These are phyloP conservation scores for Anguilla marmorata DNA, from an alignment of 2,797 vertebrate genomes.

Conservation along the genomic window DNA sequence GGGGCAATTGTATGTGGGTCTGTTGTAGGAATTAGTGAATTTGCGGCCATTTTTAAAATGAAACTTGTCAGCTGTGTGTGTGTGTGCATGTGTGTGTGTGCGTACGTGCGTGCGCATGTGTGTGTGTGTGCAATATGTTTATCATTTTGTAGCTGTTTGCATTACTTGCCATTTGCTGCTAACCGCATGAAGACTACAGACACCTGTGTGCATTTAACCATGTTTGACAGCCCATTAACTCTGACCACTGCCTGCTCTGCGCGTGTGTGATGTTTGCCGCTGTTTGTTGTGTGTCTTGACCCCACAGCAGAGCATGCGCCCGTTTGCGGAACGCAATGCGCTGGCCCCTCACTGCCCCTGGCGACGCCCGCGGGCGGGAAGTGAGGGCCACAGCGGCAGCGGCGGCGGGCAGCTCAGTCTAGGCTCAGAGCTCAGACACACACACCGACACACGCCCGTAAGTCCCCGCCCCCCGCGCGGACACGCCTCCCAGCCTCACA, in stretches of 20 bases:
- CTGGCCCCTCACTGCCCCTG: conserved; percentile 74
- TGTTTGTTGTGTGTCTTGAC: conserved; percentile 78
- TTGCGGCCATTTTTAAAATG: neutral
- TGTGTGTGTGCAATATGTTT: neutral
- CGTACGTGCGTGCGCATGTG: neutral
- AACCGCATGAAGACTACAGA: conserved; percentile 31
- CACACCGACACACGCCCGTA: conserved; percentile 84
- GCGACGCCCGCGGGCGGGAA: conserved; percentile 74
- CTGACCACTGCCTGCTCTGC: conserved; percentile 22
- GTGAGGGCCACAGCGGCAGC: conserved; percentile 76
- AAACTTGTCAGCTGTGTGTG: neutral
- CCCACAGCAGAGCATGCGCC: conserved; percentile 93
- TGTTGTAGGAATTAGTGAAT: neutral
- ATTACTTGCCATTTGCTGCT: conserved; percentile 27
- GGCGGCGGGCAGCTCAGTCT: conserved; percentile 61
- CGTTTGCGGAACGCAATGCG: conserved; percentile 75
- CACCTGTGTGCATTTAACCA: conserved; percentile 29
- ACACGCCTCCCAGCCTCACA: conserved; percentile 20
- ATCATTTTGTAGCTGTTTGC: neutral
- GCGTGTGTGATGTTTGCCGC: conserved; percentile 63
- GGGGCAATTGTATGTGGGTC: neutral
- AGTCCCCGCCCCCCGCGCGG: conserved; percentile 67
- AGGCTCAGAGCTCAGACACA: conserved; percentile 79
- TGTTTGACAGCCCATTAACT: conserved; percentile 25
- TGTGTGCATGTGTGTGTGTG: conserved; percentile 8